A percentile compares a stretch with the other conserved stretches of the same genome.
Conservation (phyloP, 2,888 invertebrate genomes). For the Germaria angustata region DNA sequence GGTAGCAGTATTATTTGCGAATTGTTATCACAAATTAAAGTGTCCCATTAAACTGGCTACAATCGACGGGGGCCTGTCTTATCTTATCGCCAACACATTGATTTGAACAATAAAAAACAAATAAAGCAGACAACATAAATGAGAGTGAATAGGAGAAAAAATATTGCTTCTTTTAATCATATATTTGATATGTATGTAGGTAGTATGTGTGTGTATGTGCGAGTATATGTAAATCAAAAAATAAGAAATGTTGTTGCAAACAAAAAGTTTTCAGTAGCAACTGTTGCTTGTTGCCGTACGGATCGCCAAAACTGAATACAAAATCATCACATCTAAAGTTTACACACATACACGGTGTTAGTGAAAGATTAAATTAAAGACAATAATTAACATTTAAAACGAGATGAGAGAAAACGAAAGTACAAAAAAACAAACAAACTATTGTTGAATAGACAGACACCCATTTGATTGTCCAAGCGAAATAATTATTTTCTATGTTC, state of each 20-base stretch:
- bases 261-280: constrained; percentile 59
- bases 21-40: not conserved
- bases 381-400: not conserved
- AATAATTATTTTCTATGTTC: not conserved
- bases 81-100: constrained; percentile 50
- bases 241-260: constrained; percentile 61
- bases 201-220: too few species aligned
- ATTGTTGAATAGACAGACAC: not conserved
- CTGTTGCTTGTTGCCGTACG: constrained; percentile 59
- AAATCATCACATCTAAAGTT: not conserved
- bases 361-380: not conserved
- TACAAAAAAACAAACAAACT: not conserved
- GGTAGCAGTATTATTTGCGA: too few species aligned
- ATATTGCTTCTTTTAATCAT: constrained; percentile 19
- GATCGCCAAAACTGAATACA: constrained; percentile 32
- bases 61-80: constrained; percentile 49
- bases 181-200: too few species aligned
- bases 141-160: constrained; percentile 16
- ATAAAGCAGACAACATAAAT: constrained; percentile 38
- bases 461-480: not conserved
- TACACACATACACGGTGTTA: not conserved
- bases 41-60: constrained; percentile 8
- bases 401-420: not conserved
- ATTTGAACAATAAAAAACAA: constrained; percentile 24
- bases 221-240: constrained; percentile 53